These are phyloP conservation scores for Dryocosmus kuriphilus DNA, from an alignment of 2,888 invertebrate genomes.

Conservation along the genomic window DNA sequence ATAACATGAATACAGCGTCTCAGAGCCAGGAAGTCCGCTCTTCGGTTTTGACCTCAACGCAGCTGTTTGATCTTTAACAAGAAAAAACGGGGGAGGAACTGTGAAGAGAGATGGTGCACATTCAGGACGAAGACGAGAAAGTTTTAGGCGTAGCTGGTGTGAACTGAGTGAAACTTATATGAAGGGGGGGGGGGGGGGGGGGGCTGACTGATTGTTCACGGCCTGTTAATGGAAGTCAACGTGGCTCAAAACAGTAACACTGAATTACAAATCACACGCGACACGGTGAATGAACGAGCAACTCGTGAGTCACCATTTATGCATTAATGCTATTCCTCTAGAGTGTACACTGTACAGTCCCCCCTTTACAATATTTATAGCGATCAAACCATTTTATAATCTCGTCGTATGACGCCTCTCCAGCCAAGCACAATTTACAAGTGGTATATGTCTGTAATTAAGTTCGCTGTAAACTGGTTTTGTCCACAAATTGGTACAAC, in stretches of 20 bases:
- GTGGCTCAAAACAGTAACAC: slow-evolving; percentile 42
- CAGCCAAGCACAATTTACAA: not conserved
- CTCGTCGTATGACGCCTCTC: slow-evolving; percentile 13
- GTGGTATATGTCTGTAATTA: slow-evolving; percentile 26
- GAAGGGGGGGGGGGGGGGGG: not conserved
- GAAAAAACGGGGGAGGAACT: not conserved
- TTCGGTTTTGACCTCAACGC: not conserved
- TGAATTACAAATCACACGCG: slow-evolving; percentile 45
- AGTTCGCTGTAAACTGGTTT: slow-evolving; percentile 37
- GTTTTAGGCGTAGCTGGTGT: slow-evolving; percentile 50
- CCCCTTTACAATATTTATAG: slow-evolving; percentile 4
- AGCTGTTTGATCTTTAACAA: not conserved
- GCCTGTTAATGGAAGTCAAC: slow-evolving; percentile 45
- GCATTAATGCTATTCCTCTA: slow-evolving; percentile 20
- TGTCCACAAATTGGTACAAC: not conserved
- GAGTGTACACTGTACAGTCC: slow-evolving; percentile 2
- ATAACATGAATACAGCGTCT: not conserved
- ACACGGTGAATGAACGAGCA: slow-evolving; percentile 40
- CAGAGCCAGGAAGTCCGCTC: not conserved
- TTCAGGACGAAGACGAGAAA: slow-evolving; percentile 47
- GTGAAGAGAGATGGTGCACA: slow-evolving; percentile 8
- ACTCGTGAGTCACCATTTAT: slow-evolving; percentile 47
- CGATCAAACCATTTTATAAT: slow-evolving; percentile 33
- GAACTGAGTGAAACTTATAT: slow-evolving; percentile 23
- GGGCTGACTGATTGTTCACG: slow-evolving; percentile 50